A percentile compares a stretch with the other conserved stretches of the same genome.
These are phyloP conservation scores for Cephus nigrinus DNA, from an alignment of 2,888 invertebrate species.

Conservation along the genomic window DNA sequence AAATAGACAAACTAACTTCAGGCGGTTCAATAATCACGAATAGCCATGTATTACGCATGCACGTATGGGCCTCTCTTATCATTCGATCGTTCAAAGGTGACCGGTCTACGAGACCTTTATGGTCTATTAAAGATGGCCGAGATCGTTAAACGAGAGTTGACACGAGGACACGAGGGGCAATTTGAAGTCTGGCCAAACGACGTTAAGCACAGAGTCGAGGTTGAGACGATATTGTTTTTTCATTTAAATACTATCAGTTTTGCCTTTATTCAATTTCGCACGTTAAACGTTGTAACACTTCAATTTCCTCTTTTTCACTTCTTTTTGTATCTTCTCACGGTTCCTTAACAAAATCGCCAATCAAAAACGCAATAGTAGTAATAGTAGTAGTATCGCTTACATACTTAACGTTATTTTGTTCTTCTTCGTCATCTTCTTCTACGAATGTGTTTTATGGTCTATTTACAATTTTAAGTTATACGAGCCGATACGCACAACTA, in stretches of 20 bases:
- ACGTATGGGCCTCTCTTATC: background rate
- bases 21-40: no score
- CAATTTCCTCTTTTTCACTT: conserved; percentile 36
- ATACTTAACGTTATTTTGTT: conserved; percentile 25
- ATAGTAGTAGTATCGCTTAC: conserved; percentile 27
- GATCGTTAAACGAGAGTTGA: background rate
- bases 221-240: conserved; percentile 29
- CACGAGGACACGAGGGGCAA: background rate
- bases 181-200: conserved; percentile 25
- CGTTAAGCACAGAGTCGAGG: conserved; percentile 42
- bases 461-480: conserved; percentile 48
- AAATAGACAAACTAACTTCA: no score
- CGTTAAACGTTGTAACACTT: conserved; percentile 40
- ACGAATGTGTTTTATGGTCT: conserved; percentile 14
- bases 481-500: conserved; percentile 31
- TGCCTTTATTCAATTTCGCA: conserved; percentile 30
- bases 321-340: conserved; percentile 12
- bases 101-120: background rate
- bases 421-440: conserved; percentile 30
- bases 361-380: conserved; percentile 19
- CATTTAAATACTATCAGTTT: conserved; percentile 38
- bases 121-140: background rate
- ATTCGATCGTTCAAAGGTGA: background rate
- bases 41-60: background rate
- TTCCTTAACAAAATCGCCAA: conserved; percentile 36